A percentile compares a stretch with the other conserved stretches of the same genome.
Conservation (phyloP, 2,113 vertebrate genomes). For the Enhydra lutris region DNA sequence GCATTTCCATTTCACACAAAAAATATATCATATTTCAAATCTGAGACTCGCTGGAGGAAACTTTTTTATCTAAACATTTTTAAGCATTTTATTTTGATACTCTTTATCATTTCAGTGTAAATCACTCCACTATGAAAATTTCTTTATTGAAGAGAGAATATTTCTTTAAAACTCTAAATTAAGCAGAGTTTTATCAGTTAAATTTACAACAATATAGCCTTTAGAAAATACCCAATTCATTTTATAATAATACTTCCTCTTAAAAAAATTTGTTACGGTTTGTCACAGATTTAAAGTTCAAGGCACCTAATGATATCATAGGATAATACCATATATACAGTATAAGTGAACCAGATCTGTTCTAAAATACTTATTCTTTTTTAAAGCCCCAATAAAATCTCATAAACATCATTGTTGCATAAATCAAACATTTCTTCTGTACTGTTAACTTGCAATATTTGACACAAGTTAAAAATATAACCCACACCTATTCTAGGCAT, state of each 20-base stretch:
- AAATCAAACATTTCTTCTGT: constrained; percentile 73
- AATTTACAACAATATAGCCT: background rate
- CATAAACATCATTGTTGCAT: constrained; percentile 69
- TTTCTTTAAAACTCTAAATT: background rate
- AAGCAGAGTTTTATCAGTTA: background rate
- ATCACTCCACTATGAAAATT: background rate
- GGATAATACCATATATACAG: constrained; percentile 1
- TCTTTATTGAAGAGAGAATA: background rate
- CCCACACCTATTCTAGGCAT: constrained; percentile 70
- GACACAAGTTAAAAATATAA: constrained; percentile 74
- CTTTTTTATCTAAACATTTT: background rate
- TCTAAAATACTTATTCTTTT: constrained; percentile 47
- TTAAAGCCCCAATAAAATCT: background rate
- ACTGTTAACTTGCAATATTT: constrained; percentile 72
- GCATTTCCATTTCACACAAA: background rate
- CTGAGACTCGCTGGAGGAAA: background rate
- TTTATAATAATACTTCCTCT: constrained; percentile 30
- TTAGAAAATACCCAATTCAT: constrained; percentile 38
- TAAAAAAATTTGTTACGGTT: constrained; percentile 28
- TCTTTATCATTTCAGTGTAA: background rate
- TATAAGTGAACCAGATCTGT: constrained; percentile 63
- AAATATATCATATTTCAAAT: background rate
- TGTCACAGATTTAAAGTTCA: constrained; percentile 65
- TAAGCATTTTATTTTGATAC: background rate
- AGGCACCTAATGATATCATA: constrained; percentile 60